These are phyloP conservation scores for Procambarus virginalis DNA, from an alignment of 1,140 invertebrate genomes.

Conservation along the genomic window DNA sequence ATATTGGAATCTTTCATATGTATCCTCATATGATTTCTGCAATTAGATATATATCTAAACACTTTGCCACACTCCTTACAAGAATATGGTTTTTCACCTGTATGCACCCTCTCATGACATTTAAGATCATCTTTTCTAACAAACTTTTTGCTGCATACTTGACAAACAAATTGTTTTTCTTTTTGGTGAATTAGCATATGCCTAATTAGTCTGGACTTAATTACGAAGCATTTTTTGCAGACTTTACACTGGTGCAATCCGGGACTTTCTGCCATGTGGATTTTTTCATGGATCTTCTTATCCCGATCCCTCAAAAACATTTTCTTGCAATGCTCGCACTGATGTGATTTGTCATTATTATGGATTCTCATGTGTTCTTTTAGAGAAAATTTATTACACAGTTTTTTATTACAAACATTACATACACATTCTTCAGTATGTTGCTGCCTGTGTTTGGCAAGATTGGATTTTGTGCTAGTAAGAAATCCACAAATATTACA, in stretches of 20 bases:
- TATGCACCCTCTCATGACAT: slow-evolving; percentile 46
- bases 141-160: slow-evolving; percentile 41
- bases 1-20: slow-evolving; percentile 3
- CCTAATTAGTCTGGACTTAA: slow-evolving; percentile 33
- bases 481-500: slow-evolving; percentile 42
- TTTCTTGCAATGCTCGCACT: slow-evolving; percentile 39
- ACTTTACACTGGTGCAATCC: slow-evolving; percentile 18
- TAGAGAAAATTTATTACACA: slow-evolving; percentile 50
- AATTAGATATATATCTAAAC: slow-evolving; percentile 44
- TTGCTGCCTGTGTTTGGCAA: slow-evolving; percentile 30
- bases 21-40: slow-evolving; percentile 32
- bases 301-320: slow-evolving; percentile 19
- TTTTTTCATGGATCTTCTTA: slow-evolving; percentile 30
- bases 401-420: slow-evolving; percentile 31
- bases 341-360: slow-evolving; percentile 6
- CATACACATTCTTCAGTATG: slow-evolving; percentile 31
- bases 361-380: slow-evolving; percentile 54
- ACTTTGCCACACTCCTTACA: slow-evolving; percentile 45
- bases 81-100: slow-evolving; percentile 50
- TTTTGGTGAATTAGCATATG: slow-evolving; percentile 43
- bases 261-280: neutral
- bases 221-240: slow-evolving; percentile 36
- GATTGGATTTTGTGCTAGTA: slow-evolving; percentile 49
- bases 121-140: slow-evolving; percentile 48
- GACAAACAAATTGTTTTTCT: slow-evolving; percentile 36